Evolutionary conservation across 2,888 invertebrate species (phyloP).

Genomic region (Agriopis leucophaearia): DNA sequence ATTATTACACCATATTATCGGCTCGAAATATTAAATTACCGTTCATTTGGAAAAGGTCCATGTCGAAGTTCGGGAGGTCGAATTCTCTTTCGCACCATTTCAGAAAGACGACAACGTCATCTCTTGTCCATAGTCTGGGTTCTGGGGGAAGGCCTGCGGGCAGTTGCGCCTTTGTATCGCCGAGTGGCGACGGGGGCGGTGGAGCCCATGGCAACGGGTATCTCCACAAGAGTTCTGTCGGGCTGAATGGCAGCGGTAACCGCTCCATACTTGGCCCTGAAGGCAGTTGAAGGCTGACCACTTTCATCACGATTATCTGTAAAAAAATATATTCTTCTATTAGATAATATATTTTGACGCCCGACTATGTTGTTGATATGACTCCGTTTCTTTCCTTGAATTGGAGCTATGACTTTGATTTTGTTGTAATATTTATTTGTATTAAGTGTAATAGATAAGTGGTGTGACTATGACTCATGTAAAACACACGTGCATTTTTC

Average conservation of each 20-base stretch:
- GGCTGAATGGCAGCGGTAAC: conserved; percentile 93
- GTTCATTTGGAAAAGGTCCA: conserved; percentile 98
- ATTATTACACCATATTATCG: background rate
- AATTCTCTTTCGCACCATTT: conserved; percentile 97
- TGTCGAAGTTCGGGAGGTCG: conserved; percentile 95
- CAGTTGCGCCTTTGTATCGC: conserved; percentile 95
- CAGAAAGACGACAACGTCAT: conserved; percentile 94
- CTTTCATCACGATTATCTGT: conserved; percentile 87
- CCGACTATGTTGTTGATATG: conserved; percentile 14
- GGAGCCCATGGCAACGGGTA: conserved; percentile 93
- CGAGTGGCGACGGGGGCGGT: conserved; percentile 89
- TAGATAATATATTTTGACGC: background rate
- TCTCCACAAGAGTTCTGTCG: conserved; percentile 94
- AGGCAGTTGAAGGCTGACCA: conserved; percentile 90
- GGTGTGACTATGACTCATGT: conserved; percentile 28
- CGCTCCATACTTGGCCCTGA: conserved; percentile 91
- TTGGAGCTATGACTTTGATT: conserved; percentile 19
- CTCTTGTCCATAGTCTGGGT: conserved; percentile 95
- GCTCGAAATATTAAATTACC: conserved; percentile 82
- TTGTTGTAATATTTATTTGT: conserved; percentile 23
- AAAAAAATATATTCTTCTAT: conserved; percentile 46
- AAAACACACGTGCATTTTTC: conserved; percentile 31
- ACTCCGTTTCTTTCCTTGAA: conserved; percentile 24
- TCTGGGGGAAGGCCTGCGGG: conserved; percentile 94
- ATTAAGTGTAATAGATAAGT: conserved; percentile 23